Evolutionary conservation across 2,888 invertebrate genomes (phyloP), one percentile per base, ranked within the genome.

Genomic region (Hydraecia micacea): DNA sequence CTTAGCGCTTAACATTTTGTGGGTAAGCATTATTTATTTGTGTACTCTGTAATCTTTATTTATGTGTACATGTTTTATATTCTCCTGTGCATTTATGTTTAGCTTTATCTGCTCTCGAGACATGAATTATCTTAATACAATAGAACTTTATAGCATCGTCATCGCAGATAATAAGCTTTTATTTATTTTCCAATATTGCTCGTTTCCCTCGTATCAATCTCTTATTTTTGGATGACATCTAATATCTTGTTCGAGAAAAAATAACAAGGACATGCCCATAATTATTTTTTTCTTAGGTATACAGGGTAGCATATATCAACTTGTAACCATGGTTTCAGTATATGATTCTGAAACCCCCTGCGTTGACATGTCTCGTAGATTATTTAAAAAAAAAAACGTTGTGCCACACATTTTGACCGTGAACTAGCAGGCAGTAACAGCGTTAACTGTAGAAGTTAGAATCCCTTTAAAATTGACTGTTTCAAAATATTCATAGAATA

Each of bases 131-230:
- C 73, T 76, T 71, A 42, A 80, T 74, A 83, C 71, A 62, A 73
- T 63, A 72, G 69, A 55, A 73, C 21, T 73, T 83, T 80, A 85
- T 65, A 73, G 79, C 83, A 52, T 72, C 77, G 80, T 87, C 87
- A 87, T 84, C 69, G n/a, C 42, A 73, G 75, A 77, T 87, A 86
- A 87, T 77, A 86, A 75, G 81, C 55, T 80, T 82, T 74, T 77
- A 79, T 78, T 72, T 80, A 72, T 77, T 79, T 77, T 70, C 72
- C 73, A 77, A 80, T 77, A 82, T 75, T 80, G 65, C 78, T 71
- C 75, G 70, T 74, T 79, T 63, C 60, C 28, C 55, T 71, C 66
- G 71, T 78, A 82, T 82, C 82, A 77, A 80, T 80, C 77, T 84
- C 73, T 63, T 77, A 75, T 86, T 71, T 86, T 79, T 73, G 55